Percentiles rank a stretch among this genome's conserved stretches.
Evolutionary conservation across 2,113 vertebrate species (phyloP).

Genomic region (Meles meles): DNA sequence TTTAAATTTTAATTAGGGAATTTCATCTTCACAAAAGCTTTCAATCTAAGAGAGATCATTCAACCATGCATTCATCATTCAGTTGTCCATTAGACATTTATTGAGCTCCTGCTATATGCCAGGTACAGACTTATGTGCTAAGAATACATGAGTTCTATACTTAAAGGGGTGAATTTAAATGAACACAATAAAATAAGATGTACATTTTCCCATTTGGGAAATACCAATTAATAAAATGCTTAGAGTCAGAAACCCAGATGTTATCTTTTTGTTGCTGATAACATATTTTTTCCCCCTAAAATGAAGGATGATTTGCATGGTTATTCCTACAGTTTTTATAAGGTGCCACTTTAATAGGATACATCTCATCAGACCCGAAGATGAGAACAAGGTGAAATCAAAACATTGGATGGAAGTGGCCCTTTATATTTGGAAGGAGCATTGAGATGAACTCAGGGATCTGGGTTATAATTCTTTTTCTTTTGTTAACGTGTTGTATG

Average conservation of each 20-base stretch:
- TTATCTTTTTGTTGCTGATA: not conserved
- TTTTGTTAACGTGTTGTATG: not conserved
- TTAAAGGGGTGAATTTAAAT: not conserved
- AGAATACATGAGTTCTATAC: not conserved
- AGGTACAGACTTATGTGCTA: not conserved
- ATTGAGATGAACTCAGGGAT: not conserved
- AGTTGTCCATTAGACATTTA: not conserved
- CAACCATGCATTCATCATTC: not conserved
- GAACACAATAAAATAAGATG: not conserved
- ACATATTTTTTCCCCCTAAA: not conserved
- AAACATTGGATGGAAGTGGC: not conserved
- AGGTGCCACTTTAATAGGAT: not conserved
- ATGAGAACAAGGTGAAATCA: not conserved
- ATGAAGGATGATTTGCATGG: not conserved
- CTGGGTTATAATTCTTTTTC: not conserved
- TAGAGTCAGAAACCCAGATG: not conserved
- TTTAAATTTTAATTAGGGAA: conserved; percentile 28
- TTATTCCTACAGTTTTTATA: not conserved
- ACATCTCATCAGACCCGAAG: not conserved
- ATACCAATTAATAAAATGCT: not conserved
- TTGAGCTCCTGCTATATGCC: not conserved
- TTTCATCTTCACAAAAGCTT: not conserved
- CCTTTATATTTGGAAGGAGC: not conserved
- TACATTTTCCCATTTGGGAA: not conserved
- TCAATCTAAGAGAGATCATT: not conserved